Evolutionary conservation across 2,113 vertebrate genomes (phyloP).

Genomic region (Phaetusa simplex): DNA sequence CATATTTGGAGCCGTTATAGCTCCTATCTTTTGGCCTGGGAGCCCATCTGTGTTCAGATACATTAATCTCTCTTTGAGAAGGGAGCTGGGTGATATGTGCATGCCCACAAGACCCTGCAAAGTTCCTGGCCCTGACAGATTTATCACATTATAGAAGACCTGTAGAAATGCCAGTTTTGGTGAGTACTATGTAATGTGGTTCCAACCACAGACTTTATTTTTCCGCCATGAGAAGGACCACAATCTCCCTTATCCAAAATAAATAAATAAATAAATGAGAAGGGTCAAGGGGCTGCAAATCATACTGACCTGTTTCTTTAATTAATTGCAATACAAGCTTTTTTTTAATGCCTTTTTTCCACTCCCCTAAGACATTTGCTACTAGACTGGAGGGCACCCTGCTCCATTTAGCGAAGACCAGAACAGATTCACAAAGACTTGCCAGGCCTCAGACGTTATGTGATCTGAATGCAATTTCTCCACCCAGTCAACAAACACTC

Average conservation of each 20-base stretch:
- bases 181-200: slow-evolving; percentile 7
- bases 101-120: neutral
- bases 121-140: neutral
- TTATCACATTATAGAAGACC: neutral
- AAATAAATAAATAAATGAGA: neutral
- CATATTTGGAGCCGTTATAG: neutral
- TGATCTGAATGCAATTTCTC: slow-evolving; percentile 54
- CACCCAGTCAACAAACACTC: slow-evolving; percentile 35
- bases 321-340: neutral
- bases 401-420: slow-evolving; percentile 20
- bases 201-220: slow-evolving; percentile 16
- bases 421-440: neutral
- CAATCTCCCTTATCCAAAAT: neutral
- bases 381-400: neutral
- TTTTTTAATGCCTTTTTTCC: neutral
- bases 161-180: slow-evolving; percentile 10
- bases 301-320: neutral
- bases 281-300: neutral
- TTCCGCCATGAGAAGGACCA: neutral
- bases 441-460: slow-evolving; percentile 44
- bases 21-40: neutral
- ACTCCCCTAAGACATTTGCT: neutral
- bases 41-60: neutral
- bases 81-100: neutral
- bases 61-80: neutral